A percentile compares a stretch with the other conserved stretches of the same genome.
These are phyloP conservation scores for Solea solea DNA, from an alignment of 2,113 vertebrate genomes.

Conservation along the genomic window DNA sequence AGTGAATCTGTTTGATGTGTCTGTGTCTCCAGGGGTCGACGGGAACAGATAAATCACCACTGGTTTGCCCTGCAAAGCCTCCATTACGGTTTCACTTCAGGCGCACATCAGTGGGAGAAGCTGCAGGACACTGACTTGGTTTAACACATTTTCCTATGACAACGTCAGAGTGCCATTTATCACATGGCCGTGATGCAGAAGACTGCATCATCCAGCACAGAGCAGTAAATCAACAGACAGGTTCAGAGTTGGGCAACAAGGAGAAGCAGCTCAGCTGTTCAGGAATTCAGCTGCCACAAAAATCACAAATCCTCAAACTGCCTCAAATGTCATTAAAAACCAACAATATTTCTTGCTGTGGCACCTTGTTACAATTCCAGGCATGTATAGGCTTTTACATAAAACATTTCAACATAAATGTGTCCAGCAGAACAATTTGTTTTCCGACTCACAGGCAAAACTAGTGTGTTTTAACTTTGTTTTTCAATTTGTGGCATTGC, in stretches of 20 bases:
- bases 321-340: no score
- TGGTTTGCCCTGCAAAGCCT: constrained; percentile 24
- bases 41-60: constrained; percentile 37
- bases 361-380: no score
- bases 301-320: no score
- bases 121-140: not conserved
- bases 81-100: constrained; percentile 4
- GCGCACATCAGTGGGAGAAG: not conserved
- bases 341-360: no score
- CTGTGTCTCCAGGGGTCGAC: constrained; percentile 23
- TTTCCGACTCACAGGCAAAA: no score
- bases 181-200: constrained; percentile 33
- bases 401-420: no score
- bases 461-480: no score
- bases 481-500: no score
- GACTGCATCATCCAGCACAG: constrained; percentile 24
- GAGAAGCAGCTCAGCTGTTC: not conserved
- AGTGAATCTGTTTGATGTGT: constrained; percentile 46
- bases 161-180: constrained; percentile 38
- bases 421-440: no score
- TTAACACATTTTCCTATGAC: constrained; percentile 10
- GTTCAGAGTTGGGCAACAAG: constrained; percentile 22
- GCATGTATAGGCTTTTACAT: no score
- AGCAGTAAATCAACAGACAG: constrained; percentile 46
- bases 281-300: not conserved